phyloP scores from a whole-genome alignment of 2,797 vertebrate genomes.

The Leptatherina wallacei region DNA sequence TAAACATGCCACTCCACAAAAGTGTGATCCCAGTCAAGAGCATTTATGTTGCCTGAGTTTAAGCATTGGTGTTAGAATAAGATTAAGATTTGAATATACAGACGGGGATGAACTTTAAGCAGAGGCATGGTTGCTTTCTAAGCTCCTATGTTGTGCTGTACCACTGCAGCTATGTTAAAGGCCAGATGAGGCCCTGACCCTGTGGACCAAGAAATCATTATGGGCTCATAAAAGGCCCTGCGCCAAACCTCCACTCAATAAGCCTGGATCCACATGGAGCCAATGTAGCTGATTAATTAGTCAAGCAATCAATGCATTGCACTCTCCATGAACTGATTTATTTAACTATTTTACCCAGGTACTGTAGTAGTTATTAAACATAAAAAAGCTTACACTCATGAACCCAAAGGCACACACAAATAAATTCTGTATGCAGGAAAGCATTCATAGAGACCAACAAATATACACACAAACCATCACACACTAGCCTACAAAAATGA shows the following conservation, averaged over 20 bases:
- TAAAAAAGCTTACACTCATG: slow-evolving; percentile 12
- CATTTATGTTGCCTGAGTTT: slow-evolving; percentile 10
- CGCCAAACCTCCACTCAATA: slow-evolving; percentile 77
- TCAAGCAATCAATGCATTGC: slow-evolving; percentile 79
- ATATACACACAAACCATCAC: slow-evolving; percentile 47
- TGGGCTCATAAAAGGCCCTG: slow-evolving; percentile 76
- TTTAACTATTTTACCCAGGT: slow-evolving; percentile 65
- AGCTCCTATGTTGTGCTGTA: slow-evolving; percentile 44
- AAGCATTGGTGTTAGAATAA: slow-evolving; percentile 31
- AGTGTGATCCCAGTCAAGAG: slow-evolving; percentile 32
- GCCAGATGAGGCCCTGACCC: slow-evolving; percentile 75
- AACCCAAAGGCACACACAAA: slow-evolving; percentile 14
- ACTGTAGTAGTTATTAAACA: slow-evolving; percentile 67
- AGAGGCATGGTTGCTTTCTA: slow-evolving; percentile 37
- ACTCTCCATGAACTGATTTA: slow-evolving; percentile 71
- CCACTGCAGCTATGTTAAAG: slow-evolving; percentile 65
- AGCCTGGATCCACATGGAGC: slow-evolving; percentile 71
- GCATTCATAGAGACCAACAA: slow-evolving; percentile 28
- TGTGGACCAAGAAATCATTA: slow-evolving; percentile 76
- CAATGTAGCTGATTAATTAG: slow-evolving; percentile 83
- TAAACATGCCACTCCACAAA: slow-evolving; percentile 44
- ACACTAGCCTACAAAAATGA: slow-evolving; percentile 59
- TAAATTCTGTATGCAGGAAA: slow-evolving; percentile 25
- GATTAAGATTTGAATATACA: slow-evolving; percentile 42
- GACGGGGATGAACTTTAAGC: slow-evolving; percentile 29